Evolutionary conservation across 2,888 invertebrate species (phyloP).

Genomic region (Luperina nickerlii): DNA sequence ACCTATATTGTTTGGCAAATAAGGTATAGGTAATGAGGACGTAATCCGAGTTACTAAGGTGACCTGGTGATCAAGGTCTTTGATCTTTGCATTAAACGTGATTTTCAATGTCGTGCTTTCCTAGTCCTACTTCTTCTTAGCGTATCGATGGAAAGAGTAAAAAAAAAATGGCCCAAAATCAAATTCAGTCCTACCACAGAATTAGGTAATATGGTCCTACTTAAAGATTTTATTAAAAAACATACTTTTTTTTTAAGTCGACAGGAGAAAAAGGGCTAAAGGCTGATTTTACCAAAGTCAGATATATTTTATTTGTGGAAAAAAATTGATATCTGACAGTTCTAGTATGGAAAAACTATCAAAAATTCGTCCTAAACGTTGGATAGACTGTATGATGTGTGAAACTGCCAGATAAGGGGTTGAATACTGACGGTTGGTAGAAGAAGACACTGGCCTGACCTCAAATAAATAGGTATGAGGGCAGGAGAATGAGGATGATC

Average conservation of each 20-base stretch:
- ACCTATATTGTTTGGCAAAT: constrained; percentile 31
- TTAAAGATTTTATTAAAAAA: background rate
- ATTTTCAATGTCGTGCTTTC: background rate
- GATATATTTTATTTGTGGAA: too few relatives aligned
- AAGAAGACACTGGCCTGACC: background rate
- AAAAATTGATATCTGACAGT: too few relatives aligned
- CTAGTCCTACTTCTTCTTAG: background rate
- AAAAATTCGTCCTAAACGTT: background rate
- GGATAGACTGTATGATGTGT: background rate
- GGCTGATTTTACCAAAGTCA: background rate
- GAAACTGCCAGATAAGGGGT: background rate
- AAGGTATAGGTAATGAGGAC: constrained; percentile 1
- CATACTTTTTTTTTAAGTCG: background rate
- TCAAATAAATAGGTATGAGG: background rate
- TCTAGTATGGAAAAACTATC: too few relatives aligned
- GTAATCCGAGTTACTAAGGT: constrained; percentile 37
- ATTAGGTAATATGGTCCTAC: background rate
- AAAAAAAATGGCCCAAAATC: too few relatives aligned
- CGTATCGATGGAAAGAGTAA: too few relatives aligned
- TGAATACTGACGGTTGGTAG: background rate
- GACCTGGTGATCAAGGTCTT: constrained; percentile 40
- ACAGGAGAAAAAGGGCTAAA: too few relatives aligned
- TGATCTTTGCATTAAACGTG: constrained; percentile 16
- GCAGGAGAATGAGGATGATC: background rate
- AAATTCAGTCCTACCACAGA: background rate